A percentile compares a stretch with the other conserved stretches of the same genome.
Evolutionary conservation across 2,113 vertebrate genomes (phyloP).

Genomic region (Prionailurus bengalensis): DNA sequence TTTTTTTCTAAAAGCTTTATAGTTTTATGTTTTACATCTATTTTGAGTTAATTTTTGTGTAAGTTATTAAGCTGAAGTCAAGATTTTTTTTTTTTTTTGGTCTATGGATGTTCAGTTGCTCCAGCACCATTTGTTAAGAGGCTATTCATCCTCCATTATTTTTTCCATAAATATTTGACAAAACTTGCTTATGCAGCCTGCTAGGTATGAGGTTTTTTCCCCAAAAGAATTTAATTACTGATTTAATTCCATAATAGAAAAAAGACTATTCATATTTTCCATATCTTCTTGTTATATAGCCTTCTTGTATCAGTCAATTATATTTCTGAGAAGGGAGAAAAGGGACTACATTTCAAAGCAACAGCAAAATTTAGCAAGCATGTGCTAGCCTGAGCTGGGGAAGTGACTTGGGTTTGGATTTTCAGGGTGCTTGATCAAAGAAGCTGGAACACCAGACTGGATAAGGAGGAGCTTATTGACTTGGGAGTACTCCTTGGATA

Average conservation of each 20-base stretch:
- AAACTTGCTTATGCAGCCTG: neutral
- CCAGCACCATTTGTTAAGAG: neutral
- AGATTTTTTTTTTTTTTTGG: neutral
- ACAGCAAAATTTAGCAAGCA: neutral
- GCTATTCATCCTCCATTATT: neutral
- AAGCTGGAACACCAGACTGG: neutral
- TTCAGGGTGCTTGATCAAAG: neutral
- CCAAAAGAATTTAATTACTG: neutral
- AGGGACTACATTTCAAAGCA: neutral
- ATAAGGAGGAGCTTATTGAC: neutral
- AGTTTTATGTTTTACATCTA: neutral
- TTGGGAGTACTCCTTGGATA: neutral
- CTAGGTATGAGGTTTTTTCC: neutral
- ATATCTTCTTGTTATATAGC: neutral
- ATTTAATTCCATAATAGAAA: neutral
- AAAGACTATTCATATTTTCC: neutral
- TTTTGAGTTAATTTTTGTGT: neutral
- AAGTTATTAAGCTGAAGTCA: neutral
- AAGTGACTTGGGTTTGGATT: neutral
- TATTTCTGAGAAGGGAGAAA: neutral
- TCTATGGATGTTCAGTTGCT: neutral
- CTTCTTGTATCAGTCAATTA: neutral
- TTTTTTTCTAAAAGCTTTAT: neutral
- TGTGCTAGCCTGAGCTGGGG: neutral
- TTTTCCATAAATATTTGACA: neutral